A percentile compares a stretch with the other conserved stretches of the same genome.
These are phyloP conservation scores for Ichneumoninae sp. DNA, from an alignment of 2,888 invertebrate species.

Conservation along the genomic window DNA sequence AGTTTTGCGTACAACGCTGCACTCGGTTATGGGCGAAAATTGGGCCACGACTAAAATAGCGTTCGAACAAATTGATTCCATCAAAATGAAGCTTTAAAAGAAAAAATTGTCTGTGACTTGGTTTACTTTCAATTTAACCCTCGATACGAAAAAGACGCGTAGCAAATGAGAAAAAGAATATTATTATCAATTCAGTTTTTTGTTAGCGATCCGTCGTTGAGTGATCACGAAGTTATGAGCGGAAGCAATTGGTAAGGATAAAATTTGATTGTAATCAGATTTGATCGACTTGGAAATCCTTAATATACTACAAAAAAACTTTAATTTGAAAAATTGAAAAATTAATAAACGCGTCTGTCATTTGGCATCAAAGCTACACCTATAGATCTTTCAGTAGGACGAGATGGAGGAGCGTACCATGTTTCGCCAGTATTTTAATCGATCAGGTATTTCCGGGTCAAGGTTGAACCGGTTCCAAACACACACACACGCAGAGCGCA, in stretches of 20 bases:
- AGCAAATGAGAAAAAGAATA: no score
- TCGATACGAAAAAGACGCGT: no score
- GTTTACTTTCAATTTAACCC: no score
- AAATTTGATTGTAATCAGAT: not conserved
- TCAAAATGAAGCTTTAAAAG: not conserved
- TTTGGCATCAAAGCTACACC: not conserved
- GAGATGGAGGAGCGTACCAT: not conserved
- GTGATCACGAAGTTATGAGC: no score
- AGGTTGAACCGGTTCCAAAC: conserved; percentile 59
- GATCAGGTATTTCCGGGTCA: conserved; percentile 63
- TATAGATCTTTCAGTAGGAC: not conserved
- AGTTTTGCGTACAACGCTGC: conserved; percentile 1
- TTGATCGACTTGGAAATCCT: not conserved
- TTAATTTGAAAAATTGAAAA: not conserved
- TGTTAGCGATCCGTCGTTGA: no score
- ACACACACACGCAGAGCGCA: not conserved
- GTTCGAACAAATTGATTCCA: not conserved
- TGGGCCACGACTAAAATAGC: not conserved
- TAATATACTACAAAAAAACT: not conserved
- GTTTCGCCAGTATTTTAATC: conserved; percentile 48
- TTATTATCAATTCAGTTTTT: no score
- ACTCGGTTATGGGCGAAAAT: not conserved
- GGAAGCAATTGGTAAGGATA: no score
- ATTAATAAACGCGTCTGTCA: not conserved
- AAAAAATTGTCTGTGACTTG: not conserved